These are phyloP conservation scores for Lepidurus apus DNA, from an alignment of 1,140 invertebrate species.

Conservation along the genomic window DNA sequence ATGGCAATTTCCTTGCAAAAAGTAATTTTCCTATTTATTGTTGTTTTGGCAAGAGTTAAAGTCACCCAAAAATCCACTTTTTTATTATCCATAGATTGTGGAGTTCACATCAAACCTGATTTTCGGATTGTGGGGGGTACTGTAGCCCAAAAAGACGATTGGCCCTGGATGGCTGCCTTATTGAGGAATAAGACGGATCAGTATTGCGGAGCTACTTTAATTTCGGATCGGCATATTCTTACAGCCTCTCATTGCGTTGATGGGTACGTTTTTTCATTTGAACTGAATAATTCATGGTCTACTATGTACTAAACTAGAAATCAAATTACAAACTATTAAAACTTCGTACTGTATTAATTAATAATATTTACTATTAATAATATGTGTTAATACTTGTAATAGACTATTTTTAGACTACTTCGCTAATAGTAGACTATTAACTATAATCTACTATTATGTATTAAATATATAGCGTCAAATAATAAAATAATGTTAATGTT, in stretches of 20 bases:
- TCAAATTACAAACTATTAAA: not conserved
- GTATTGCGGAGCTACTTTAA: slow-evolving; percentile 71
- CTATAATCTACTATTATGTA: too few species aligned
- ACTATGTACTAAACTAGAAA: not conserved
- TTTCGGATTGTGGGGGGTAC: slow-evolving; percentile 55
- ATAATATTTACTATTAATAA: too few species aligned
- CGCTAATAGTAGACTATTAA: too few species aligned
- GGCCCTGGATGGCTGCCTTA: slow-evolving; percentile 76
- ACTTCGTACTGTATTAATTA: too few species aligned
- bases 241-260: slow-evolving; percentile 72
- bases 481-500: too few species aligned
- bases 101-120: slow-evolving; percentile 54
- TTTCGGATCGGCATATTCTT: slow-evolving; percentile 69
- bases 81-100: slow-evolving; percentile 54
- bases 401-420: too few species aligned
- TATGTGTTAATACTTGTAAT: too few species aligned
- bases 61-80: not conserved
- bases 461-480: too few species aligned
- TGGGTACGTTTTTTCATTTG: slow-evolving; percentile 8
- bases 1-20: not conserved
- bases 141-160: slow-evolving; percentile 61
- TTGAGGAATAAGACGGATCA: slow-evolving; percentile 47
- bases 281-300: not conserved
- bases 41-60: not conserved
- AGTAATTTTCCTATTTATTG: too few species aligned